phyloP scores from a whole-genome alignment of 2,888 invertebrate genomes.

The Microplitis manilae region DNA sequence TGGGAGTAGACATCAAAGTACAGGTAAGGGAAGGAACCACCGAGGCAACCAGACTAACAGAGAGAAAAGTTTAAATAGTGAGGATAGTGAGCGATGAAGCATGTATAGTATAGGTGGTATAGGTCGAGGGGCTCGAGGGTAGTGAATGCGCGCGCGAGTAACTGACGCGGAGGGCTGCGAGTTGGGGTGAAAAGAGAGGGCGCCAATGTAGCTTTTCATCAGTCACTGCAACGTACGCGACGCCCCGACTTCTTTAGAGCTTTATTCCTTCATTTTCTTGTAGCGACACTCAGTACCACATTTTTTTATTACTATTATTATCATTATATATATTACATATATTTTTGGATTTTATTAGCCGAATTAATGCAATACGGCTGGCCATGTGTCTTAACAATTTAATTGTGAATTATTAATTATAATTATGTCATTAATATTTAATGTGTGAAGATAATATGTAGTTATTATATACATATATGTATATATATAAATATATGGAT shows the following conservation, averaged over 20 bases:
- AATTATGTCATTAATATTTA: no score
- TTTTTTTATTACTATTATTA: background rate
- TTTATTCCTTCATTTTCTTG: slow-evolving; percentile 56
- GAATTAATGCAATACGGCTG: no score
- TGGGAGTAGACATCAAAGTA: slow-evolving; percentile 29
- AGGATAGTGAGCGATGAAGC: slow-evolving; percentile 38
- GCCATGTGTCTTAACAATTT: no score
- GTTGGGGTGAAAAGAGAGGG: slow-evolving; percentile 45
- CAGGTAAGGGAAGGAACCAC: slow-evolving; percentile 40
- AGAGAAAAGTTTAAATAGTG: slow-evolving; percentile 33
- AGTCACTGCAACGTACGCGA: slow-evolving; percentile 71
- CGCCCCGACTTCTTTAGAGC: slow-evolving; percentile 67
- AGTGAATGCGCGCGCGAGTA: slow-evolving; percentile 50
- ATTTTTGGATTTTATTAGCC: no score
- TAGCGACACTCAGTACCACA: slow-evolving; percentile 12
- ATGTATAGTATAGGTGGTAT: slow-evolving; percentile 18
- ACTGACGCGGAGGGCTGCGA: slow-evolving; percentile 27
- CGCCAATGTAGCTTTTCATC: slow-evolving; percentile 60
- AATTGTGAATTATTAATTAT: no score
- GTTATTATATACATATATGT: no score
- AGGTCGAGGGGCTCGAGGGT: slow-evolving; percentile 29
- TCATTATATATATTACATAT: background rate
- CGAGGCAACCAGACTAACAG: slow-evolving; percentile 39
- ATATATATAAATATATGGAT: no score
- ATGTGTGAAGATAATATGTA: no score